These are phyloP conservation scores for Pandemis cinnamomeana DNA, from an alignment of 2,888 invertebrate genomes.

Conservation along the genomic window DNA sequence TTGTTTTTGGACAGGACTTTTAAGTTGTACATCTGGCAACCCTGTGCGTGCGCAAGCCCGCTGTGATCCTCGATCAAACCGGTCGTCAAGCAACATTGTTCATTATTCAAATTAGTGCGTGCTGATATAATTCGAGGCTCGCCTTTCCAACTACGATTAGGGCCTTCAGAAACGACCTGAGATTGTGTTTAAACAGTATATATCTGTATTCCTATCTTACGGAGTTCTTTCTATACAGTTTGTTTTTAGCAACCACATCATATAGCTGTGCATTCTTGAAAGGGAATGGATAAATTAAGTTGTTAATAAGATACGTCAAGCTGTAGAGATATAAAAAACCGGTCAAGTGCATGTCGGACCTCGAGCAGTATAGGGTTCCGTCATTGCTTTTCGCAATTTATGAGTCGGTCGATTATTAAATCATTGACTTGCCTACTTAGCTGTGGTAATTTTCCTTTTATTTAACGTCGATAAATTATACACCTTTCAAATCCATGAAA, in stretches of 20 bases:
- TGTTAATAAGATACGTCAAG: no score
- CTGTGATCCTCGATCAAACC: constrained; percentile 72
- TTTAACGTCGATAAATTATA: no score
- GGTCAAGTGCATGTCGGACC: no score
- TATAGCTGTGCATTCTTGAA: neutral
- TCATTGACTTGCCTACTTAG: no score
- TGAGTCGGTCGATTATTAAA: no score
- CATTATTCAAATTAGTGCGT: constrained; percentile 82
- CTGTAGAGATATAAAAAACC: no score
- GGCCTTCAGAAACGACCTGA: constrained; percentile 46
- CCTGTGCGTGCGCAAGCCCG: neutral
- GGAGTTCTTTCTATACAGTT: neutral
- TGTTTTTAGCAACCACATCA: constrained; percentile 1
- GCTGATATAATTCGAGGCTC: constrained; percentile 75
- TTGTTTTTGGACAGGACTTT: neutral
- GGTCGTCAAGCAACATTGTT: constrained; percentile 76
- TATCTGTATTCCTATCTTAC: constrained; percentile 1
- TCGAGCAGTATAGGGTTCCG: no score
- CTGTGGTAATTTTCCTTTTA: no score
- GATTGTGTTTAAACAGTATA: constrained; percentile 45
- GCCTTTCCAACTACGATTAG: constrained; percentile 64
- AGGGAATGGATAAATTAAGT: no score
- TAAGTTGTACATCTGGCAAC: neutral
- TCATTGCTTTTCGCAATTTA: no score
- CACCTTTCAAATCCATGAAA: no score